Evolutionary conservation across 2,113 vertebrate genomes (phyloP), one percentile per base, ranked within the genome.

Genomic region (Bubalus kerabau): DNA sequence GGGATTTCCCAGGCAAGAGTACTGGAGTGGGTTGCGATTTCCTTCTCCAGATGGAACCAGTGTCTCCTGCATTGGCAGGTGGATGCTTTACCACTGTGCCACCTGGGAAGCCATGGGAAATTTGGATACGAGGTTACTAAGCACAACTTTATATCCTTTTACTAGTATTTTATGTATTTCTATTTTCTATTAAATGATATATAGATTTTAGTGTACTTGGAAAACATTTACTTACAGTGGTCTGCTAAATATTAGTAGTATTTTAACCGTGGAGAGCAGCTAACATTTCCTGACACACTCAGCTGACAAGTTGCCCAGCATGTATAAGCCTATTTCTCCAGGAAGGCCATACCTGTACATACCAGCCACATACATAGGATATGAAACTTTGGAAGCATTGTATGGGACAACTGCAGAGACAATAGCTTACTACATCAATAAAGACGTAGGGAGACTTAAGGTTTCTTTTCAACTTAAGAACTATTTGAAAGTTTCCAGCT

Each of bases 271-370:
- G 83, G 11, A 62, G 48, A 93, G 7, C 6, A 88, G 32, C 5
- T 57, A 28, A 62, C 7, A 14, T 19, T 74, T 84, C n/a, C 24
- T 71, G 50, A 54, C 7, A 10, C 10, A 7, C 16, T 86, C 24
- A 78, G 2, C 30, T 43, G 57, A 56, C 5, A 71, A 56, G n/a
- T 59, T 28, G 0, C 19, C 40, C 52, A 14, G 16, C 23, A 0
- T 40, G 19, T 23, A 36, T 28, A 43, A 54, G 3, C 26, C 6
- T 12, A 52, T 0, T 81, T 62, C 23, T 88, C 8, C 26, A 59
- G 1, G 19, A 62, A 67, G 3, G 30, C 30, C 36, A 19, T 2
- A 2, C 10, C n/a, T 83, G 36, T 5, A 21, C 3, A 13, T 5
- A 7, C 30, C 16, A 93, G 52, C 16, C 17, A 23, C 15, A 40